Evolutionary conservation across 1,140 invertebrate genomes (phyloP).

Genomic region (Drosophila sp.): DNA sequence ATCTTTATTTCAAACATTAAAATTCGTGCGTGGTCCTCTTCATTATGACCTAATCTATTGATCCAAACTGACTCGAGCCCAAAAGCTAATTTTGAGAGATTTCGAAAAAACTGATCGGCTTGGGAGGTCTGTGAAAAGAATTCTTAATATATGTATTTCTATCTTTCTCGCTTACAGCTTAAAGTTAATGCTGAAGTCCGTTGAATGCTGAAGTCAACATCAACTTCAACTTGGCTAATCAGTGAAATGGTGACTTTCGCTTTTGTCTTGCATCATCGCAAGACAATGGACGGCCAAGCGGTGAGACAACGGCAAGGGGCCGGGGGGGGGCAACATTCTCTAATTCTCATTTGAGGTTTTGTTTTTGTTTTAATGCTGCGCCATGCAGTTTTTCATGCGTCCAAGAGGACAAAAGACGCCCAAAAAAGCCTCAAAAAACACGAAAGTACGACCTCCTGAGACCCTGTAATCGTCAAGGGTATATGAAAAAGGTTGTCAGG

Average conservation of each 20-base stretch:
- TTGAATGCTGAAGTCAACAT: constrained; percentile 16
- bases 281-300: not conserved
- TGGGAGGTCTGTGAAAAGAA: too few relatives aligned
- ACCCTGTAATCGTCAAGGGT: too few relatives aligned
- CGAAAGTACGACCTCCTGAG: not conserved
- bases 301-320: not conserved
- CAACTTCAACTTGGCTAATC: constrained; percentile 32
- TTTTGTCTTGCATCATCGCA: not conserved
- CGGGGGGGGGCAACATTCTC: not conserved
- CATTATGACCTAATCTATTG: too few relatives aligned
- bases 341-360: constrained; percentile 5
- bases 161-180: not conserved
- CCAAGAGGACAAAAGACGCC: not conserved
- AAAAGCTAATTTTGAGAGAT: too few relatives aligned
- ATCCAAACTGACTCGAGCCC: too few relatives aligned
- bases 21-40: too few relatives aligned
- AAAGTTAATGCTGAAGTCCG: not conserved
- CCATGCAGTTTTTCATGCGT: constrained; percentile 10
- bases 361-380: constrained; percentile 19
- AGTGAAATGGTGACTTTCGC: constrained; percentile 25
- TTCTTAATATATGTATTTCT: too few relatives aligned
- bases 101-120: too few relatives aligned
- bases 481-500: too few relatives aligned
- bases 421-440: not conserved
- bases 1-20: not conserved